phyloP scores from a whole-genome alignment of 2,113 vertebrate genomes.

The Oriolus oriolus region DNA sequence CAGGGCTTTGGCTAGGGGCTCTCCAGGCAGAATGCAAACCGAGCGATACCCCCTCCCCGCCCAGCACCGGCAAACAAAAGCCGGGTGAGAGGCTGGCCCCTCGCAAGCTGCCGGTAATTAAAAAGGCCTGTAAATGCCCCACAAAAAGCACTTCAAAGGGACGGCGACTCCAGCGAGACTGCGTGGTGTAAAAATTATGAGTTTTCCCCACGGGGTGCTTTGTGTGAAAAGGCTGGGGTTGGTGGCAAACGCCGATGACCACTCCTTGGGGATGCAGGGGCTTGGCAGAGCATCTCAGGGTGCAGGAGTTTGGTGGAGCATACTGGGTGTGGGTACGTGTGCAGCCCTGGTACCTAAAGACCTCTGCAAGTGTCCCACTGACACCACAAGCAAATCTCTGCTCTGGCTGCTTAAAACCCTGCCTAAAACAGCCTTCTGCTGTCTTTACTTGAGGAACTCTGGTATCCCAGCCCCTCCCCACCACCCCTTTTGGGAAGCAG shows the following conservation, averaged over 20 bases:
- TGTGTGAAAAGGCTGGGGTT: conserved; percentile 67
- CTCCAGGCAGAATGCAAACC: not conserved
- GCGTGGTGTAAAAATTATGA: conserved; percentile 77
- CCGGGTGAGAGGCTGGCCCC: conserved; percentile 70
- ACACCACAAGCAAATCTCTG: not conserved
- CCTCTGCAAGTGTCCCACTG: not conserved
- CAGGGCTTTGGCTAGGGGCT: not conserved
- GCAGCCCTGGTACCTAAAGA: not conserved
- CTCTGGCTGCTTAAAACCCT: not conserved
- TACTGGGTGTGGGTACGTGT: rapidly evolving
- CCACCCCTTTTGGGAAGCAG: not conserved
- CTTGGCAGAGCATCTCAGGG: not conserved
- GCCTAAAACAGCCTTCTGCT: not conserved
- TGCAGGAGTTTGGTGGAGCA: not conserved
- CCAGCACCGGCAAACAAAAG: conserved; percentile 75
- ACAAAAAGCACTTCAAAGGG: conserved; percentile 83
- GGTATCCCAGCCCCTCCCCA: not conserved
- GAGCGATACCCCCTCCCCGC: not conserved
- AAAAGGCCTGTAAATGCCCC: conserved; percentile 80
- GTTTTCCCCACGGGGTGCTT: conserved; percentile 74
- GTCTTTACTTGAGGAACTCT: conserved; percentile 15
- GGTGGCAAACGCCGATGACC: conserved; percentile 47
- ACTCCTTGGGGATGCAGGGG: not conserved
- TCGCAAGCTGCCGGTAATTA: conserved; percentile 82
- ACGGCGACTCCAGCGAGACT: conserved; percentile 67